Base-by-base conservation (phyloP, 2,888 invertebrate genomes). In the Silvanus unidentatus region DNA sequence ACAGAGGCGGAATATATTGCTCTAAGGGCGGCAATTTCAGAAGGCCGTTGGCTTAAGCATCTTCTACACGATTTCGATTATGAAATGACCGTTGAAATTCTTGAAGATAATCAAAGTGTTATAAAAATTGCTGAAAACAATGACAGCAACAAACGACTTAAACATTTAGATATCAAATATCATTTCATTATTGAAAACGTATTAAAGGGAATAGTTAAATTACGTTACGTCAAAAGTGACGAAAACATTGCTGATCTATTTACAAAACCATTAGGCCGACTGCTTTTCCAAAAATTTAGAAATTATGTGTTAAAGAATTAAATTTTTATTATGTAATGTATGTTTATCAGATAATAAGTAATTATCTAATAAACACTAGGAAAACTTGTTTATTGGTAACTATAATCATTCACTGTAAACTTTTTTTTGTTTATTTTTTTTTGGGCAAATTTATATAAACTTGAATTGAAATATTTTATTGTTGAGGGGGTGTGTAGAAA, bases 1-100 rank as follows among this genome's bases (percentile, higher is more conserved):
- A 59, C 59, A 1, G 63, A 65, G 41, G 56, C 65, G 0, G 63
- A 65, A 48, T 62, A 61, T 39, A 55, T 63, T 16, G 55, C 63
- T 1, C 32, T 43, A 39, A 39, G 32, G 16, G 14, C 11, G 8
- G 14, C 28, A 32, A 43, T 15, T 13, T 39, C 30, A 16, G 39
- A 43, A 3, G 39, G 13, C 11, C 39, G 43, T 22, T 43, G 43
- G 43, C 16, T 39, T 30, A 14, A 32, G 16, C 29, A 43, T 32
- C 16, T 39, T n/a, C 16, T 41, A 6, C 10, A 34, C 3, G 41
- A 41, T 4, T 15, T 41, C 5, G 9, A 34, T 6, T 12, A 16
- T 11, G 34, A 27, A 3, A 27, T 36, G 2, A 16, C 14, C 2
- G 16, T 34, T 9, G 34, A 16, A 16, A 16, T 41, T 16, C 34